Evolutionary conservation across 2,113 vertebrate species (phyloP).

Genomic region (Naja naja): DNA sequence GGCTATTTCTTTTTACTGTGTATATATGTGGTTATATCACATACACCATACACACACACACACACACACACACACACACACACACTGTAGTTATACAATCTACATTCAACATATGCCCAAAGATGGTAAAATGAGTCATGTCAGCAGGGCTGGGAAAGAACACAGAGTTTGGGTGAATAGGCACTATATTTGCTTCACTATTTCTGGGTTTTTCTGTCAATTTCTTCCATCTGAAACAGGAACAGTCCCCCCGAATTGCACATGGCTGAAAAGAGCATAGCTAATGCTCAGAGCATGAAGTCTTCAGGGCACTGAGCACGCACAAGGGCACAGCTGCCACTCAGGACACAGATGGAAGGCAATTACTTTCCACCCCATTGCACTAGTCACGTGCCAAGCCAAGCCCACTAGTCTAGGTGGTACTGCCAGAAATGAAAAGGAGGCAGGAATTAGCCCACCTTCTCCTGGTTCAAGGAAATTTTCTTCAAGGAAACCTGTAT

Average conservation of each 20-base stretch:
- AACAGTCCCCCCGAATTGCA: background rate
- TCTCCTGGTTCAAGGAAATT: background rate
- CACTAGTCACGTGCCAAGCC: constrained; percentile 40
- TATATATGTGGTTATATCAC: background rate
- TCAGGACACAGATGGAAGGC: constrained; percentile 64
- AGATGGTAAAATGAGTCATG: background rate
- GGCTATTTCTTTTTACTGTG: background rate
- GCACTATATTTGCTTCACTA: background rate
- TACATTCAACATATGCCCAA: constrained; percentile 3
- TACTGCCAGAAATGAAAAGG: background rate
- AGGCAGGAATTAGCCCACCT: background rate
- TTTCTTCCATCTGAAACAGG: background rate
- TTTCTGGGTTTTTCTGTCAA: background rate
- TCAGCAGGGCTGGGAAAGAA: background rate
- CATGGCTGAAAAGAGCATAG: background rate
- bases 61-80: background rate
- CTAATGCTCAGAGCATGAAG: constrained; percentile 31
- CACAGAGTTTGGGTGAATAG: background rate
- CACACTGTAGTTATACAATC: background rate
- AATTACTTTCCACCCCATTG: constrained; percentile 65
- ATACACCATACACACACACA: background rate
- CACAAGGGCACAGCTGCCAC: constrained; percentile 58
- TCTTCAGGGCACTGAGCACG: constrained; percentile 28
- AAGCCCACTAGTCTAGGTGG: constrained; percentile 12
- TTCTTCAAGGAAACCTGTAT: background rate